Evolutionary conservation across 2,888 invertebrate species (phyloP), one percentile per base, ranked within the genome.

Genomic region (Polyommatus iphigenia): DNA sequence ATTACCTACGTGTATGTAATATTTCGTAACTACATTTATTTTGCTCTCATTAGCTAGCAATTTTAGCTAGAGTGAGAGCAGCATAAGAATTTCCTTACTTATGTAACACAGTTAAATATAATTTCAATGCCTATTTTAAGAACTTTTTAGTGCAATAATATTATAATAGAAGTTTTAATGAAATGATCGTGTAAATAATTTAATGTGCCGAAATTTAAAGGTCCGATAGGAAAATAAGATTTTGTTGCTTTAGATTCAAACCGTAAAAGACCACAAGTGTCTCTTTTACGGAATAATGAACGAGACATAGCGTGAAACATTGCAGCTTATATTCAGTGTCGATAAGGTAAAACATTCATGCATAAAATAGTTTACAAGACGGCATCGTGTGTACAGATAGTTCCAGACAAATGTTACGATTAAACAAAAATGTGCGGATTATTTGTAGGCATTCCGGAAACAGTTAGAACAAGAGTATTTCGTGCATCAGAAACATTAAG

Each of bases 401-500:
- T 84, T 71, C 71, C 78, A 78, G 76, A 81, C 78, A 81, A 79
- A 82, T 80, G 78, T 80, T 83, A 80, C 76, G 85, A 83, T 15
- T 67, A 18, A 85, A 85, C 82, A 83, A 85, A 85, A 84, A 85
- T 84, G 90, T 91, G 91, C 90, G 89, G 86, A 90, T 18, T 86
- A 88, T 87, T 86, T 80, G 83, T 86, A 89, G 88, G 89, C 89
- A 86, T 84, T 85, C 89, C 91, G 90, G 92, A 91, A 91, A 92
- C 90, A 92, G 88, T 87, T 87, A 91, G 86, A 85, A 86, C 87
- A 88, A 87, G 85, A 86, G 89, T 85, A 87, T 83, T 67, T 88
- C 91, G 91, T 92, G 91, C 91, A 90, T 82, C 81, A 82, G 79
- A 81, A 82, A 82, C 81, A 82, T 79, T 80, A 83, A 83, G 81